Evolutionary conservation across 2,113 vertebrate species (phyloP), one percentile per base, ranked within the genome.

Genomic region (Copsychus sechellarum): DNA sequence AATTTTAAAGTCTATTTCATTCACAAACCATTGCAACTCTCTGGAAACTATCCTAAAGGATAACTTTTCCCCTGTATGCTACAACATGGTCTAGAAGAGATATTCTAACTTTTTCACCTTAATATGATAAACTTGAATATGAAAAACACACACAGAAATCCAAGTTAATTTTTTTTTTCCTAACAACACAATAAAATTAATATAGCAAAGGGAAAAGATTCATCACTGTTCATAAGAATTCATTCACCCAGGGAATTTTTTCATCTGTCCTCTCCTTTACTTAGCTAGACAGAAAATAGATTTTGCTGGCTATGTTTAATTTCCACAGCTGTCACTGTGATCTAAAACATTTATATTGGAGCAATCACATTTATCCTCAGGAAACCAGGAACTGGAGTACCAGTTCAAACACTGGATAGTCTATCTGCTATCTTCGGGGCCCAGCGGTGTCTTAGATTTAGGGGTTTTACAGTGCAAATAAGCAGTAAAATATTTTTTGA

Each of bases 301-400:
- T 92, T 97, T 95, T 95, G 61, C 89, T 91, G 81, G 61, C 89
- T 84, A 89, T 72, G 89, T 92, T 95, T 95, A 95, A 95, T 94
- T 97, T 93, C 78, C 89, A 93, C 84, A 95, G 91, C 93, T 90
- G 94, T 82, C 95, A 95, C 43, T 87, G 78, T 86, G 93, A 94
- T 93, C 95, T 92, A 91, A 95, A 97, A 95, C 91, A 94, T 95
- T 95, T 95, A 87, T 87, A 92, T 58, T 87, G 65, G 57, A 95
- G 66, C 87, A 81, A 94, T 92, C 78, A 82, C 61, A 89, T 88
- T 87, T 79, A 89, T 95, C 78, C 81, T 93, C 73, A 89, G 70
- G 87, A 94, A 95, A 91, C 8, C 38, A 89, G 78, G 43, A 86
- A 64, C 53, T 34, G n/a, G 25, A 81, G 26, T 26, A 76, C 45